phyloP scores from a whole-genome alignment of 2,113 vertebrate genomes.

The Phasianus colchicus region DNA sequence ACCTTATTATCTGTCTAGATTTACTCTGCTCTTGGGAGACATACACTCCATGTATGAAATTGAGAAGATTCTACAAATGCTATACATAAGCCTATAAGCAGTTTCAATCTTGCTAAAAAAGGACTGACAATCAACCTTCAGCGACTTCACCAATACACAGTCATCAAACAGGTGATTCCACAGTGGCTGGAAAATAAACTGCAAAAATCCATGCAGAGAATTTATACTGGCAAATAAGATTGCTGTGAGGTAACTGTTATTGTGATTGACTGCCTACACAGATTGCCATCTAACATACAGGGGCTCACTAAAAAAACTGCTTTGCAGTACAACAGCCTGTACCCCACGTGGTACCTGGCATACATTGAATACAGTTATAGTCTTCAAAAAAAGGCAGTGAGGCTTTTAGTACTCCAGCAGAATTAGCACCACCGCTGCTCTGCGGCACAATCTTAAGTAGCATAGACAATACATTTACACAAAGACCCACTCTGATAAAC shows the following conservation, averaged over 20 bases:
- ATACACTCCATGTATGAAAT: background rate
- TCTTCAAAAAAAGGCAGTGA: background rate
- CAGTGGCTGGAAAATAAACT: background rate
- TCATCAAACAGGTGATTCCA: background rate
- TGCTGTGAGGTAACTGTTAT: background rate
- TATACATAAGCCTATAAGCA: background rate
- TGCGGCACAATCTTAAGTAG: background rate
- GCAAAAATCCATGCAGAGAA: background rate
- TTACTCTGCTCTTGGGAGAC: background rate
- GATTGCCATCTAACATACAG: background rate
- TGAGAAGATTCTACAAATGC: background rate
- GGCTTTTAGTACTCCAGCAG: background rate
- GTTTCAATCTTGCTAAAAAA: background rate
- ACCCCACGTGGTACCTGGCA: background rate
- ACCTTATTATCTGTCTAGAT: background rate
- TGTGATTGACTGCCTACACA: background rate
- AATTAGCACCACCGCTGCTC: background rate
- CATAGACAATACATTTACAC: too few species aligned
- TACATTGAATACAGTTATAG: background rate
- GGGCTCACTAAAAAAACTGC: fast-evolving
- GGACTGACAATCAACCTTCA: background rate
- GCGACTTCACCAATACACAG: background rate
- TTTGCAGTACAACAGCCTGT: background rate
- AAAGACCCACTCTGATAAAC: too few species aligned
- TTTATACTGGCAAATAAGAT: fast-evolving